Evolutionary conservation across 2,888 invertebrate genomes (phyloP), one percentile per base, ranked within the genome.

Genomic region (Venustoraphidia nigricollis): DNA sequence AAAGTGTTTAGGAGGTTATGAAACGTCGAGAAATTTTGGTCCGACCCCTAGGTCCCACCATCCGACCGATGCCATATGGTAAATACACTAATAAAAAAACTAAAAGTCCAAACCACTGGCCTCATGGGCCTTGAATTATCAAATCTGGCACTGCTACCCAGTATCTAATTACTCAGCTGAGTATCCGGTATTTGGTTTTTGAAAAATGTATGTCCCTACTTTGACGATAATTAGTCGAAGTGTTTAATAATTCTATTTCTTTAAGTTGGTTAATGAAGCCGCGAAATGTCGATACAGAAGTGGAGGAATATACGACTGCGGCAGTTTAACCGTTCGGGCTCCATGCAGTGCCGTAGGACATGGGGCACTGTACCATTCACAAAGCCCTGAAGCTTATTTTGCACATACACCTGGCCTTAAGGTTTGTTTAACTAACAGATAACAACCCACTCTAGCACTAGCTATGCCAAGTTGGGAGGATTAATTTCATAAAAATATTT

Each of bases 331-430:
- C 0, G 75, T 97, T 37, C 76, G 98, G 38, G 76, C 93, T 1
- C 96, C 98, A 0, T 89, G 91, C 67, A 87, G 92, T n/a, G 97
- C 97, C 0, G 97, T 98, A 2, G 98, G 98, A 0, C 97, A 98
- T 68, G 98, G 98, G 0, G 96, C 83, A 0, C 75, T 96, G 2
- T 98, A 99, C 68, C 98, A 98, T 71, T 97, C 97, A 5, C 98
- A 98, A 71, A 91, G 90, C 64, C 94, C 95, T 0, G 98, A 98
- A 71, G 92, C 91, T 0, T 93, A 89, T 71, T 98, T 98, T 67
- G 87, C 95, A 0, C 98, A 99, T 61, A 85, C 88, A 0, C 91
- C 98, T 0, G 95, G 95, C 14, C 69, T 95, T 1, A 89, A 89
- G 78, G 91, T 87, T 59, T 35, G 5, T 49, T 14, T 40, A 38